These are phyloP conservation scores for Orthosia cruda DNA, from an alignment of 2,888 invertebrate genomes.

Conservation along the genomic window DNA sequence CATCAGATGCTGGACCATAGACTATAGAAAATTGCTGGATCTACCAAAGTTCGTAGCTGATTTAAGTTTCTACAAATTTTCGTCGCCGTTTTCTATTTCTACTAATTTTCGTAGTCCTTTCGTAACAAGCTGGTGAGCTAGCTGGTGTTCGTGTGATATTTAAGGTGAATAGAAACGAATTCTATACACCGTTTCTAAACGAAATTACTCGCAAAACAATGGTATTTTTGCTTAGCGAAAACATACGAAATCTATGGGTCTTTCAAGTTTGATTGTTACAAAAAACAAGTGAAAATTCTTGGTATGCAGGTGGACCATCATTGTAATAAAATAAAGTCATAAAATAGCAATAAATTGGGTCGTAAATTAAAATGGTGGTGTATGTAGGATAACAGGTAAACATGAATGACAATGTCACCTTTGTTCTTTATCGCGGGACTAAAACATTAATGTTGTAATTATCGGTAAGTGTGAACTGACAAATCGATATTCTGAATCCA, in stretches of 20 bases:
- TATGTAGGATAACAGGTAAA: slow-evolving; percentile 57
- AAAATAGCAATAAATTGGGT: slow-evolving; percentile 37
- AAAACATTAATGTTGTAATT: slow-evolving; percentile 59
- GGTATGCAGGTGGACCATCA: slow-evolving; percentile 20
- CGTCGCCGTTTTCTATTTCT: not conserved
- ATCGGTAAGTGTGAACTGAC: slow-evolving; percentile 35
- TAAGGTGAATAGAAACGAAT: not conserved
- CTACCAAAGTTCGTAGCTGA: not conserved
- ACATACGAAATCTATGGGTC: not conserved
- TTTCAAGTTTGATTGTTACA: slow-evolving; percentile 21
- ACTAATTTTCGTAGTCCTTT: not conserved
- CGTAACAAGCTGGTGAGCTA: not conserved
- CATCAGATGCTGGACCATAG: slow-evolving; percentile 5
- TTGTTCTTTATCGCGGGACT: slow-evolving; percentile 67
- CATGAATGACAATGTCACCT: slow-evolving; percentile 75
- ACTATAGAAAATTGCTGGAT: slow-evolving; percentile 6
- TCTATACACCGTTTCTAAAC: slow-evolving; percentile 10
- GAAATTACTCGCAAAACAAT: slow-evolving; percentile 16
- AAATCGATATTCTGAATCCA: slow-evolving; percentile 51
- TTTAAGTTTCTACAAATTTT: not conserved
- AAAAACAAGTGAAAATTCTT: slow-evolving; percentile 17
- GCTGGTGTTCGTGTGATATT: not conserved
- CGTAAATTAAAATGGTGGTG: slow-evolving; percentile 46
- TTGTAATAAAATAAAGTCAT: slow-evolving; percentile 40
- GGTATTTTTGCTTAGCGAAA: no score